Evolutionary conservation across 2,888 invertebrate genomes (phyloP).

Genomic region (Chrysolina oricalcia): DNA sequence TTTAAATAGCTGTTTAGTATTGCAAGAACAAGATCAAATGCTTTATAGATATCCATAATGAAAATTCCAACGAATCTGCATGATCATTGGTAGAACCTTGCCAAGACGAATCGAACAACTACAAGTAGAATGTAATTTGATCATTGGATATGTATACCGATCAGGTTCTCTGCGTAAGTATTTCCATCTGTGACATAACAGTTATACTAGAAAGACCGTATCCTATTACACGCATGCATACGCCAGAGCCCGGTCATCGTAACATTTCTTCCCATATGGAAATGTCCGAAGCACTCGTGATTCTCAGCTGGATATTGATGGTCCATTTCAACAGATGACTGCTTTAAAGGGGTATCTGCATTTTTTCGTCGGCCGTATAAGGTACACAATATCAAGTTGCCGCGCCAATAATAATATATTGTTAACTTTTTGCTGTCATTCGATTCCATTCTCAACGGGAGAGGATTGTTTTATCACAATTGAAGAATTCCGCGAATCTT

Average conservation of each 20-base stretch:
- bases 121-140: neutral
- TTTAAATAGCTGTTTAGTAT: too few species aligned
- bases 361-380: constrained; percentile 33
- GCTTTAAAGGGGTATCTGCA: constrained; percentile 33
- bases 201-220: constrained; percentile 14
- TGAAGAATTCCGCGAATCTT: constrained; percentile 13
- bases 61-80: too few species aligned
- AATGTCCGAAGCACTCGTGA: constrained; percentile 32
- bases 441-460: neutral
- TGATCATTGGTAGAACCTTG: too few species aligned
- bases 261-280: constrained; percentile 39
- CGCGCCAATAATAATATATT: constrained; percentile 24
- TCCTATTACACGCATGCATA: constrained; percentile 19
- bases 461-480: constrained; percentile 5
- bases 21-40: too few species aligned
- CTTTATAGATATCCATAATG: too few species aligned
- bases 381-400: constrained; percentile 33
- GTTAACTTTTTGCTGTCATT: constrained; percentile 15
- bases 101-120: neutral
- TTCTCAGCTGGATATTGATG: constrained; percentile 35
- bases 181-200: neutral
- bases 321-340: constrained; percentile 30
- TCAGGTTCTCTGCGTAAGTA: neutral
- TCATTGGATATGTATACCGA: neutral
- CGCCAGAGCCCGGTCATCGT: constrained; percentile 10